Evolutionary conservation across 2,113 vertebrate genomes (phyloP).

Genomic region (Eudyptes chrysolophus): DNA sequence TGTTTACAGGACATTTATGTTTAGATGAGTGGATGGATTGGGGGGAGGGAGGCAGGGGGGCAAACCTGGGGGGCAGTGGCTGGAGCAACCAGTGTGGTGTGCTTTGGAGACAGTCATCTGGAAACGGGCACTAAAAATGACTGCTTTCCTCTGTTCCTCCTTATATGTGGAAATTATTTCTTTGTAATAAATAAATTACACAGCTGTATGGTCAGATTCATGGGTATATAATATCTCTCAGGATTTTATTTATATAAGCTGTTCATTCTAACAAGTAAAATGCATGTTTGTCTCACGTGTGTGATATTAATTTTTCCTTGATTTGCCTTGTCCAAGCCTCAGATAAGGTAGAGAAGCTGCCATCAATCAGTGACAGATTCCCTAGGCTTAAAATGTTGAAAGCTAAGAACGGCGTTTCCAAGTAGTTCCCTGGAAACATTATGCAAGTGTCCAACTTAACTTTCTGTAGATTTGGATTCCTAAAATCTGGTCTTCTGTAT

Average conservation of each 20-base stretch:
- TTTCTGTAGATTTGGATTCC: background rate
- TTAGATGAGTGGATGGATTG: background rate
- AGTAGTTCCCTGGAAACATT: background rate
- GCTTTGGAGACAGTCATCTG: background rate
- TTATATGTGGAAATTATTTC: background rate
- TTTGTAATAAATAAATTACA: background rate
- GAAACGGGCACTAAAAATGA: background rate
- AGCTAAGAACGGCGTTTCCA: background rate
- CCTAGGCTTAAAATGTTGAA: background rate
- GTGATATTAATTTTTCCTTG: background rate
- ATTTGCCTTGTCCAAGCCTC: background rate
- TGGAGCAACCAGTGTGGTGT: background rate
- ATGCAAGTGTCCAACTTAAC: background rate
- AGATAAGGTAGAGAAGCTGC: background rate
- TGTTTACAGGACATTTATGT: background rate
- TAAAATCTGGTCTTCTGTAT: background rate
- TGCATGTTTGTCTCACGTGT: background rate
- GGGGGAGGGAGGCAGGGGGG: background rate
- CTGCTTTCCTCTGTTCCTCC: background rate
- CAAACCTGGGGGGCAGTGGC: background rate
- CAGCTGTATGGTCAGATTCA: background rate
- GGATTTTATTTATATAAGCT: background rate
- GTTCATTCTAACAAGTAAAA: background rate
- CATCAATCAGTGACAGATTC: background rate
- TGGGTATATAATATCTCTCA: too few species aligned